Percentiles rank a stretch among this genome's conserved stretches.
phyloP scores from a whole-genome alignment of 2,888 invertebrate genomes.

The Caenorhabditis sp. region DNA sequence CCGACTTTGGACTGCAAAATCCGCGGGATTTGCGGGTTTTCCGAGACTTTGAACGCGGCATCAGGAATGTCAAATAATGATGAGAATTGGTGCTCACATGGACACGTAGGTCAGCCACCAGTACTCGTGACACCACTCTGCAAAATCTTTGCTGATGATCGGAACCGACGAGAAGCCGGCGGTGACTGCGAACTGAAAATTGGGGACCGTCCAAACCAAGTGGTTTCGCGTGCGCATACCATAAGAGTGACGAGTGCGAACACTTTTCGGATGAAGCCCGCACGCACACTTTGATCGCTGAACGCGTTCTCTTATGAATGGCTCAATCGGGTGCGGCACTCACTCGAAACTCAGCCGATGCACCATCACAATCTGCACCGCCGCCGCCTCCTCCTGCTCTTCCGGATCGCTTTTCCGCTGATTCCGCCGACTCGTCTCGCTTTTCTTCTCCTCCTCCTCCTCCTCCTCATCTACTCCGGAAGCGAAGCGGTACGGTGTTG shows the following conservation, averaged over 20 bases:
- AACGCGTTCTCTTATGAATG: neutral
- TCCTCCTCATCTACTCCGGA: neutral
- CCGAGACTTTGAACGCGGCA: too few relatives aligned
- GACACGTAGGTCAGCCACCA: constrained; percentile 21
- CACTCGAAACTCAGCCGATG: constrained; percentile 5
- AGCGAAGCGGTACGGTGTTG: too few relatives aligned
- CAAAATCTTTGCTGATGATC: constrained; percentile 8
- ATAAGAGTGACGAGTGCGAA: constrained; percentile 29
- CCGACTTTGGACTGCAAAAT: too few relatives aligned
- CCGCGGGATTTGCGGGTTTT: too few relatives aligned
- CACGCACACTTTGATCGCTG: constrained; percentile 26
- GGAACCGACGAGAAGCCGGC: constrained; percentile 24
- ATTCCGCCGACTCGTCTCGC: too few relatives aligned
- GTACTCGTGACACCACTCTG: constrained; percentile 24
- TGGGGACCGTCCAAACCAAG: too few relatives aligned
- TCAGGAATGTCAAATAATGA: too few relatives aligned
- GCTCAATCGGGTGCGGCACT: neutral
- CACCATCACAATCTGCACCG: neutral
- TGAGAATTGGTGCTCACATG: too few relatives aligned
- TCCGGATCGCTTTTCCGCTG: too few relatives aligned
- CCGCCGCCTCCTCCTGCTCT: too few relatives aligned
- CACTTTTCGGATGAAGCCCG: constrained; percentile 18
- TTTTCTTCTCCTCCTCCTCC: neutral
- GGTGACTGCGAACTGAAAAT: constrained; percentile 19
- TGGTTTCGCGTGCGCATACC: too few relatives aligned